Conservation (phyloP, 2,888 invertebrate genomes). For the Rhodophaea formosa region DNA sequence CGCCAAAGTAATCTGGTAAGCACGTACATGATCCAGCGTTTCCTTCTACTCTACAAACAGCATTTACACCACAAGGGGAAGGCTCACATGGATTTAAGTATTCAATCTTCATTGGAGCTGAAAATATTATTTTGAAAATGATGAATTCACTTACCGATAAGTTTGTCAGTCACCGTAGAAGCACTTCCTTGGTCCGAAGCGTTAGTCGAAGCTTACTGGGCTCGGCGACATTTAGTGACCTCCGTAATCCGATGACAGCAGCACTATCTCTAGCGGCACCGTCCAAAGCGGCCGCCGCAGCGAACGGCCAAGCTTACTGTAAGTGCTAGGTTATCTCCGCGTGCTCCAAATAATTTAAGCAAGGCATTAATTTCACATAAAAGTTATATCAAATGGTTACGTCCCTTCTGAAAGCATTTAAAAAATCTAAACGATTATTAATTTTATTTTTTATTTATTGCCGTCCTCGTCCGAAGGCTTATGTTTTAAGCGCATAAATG, state of each 20-base stretch:
- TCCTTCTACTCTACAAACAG: constrained; percentile 87
- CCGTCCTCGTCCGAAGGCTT: constrained; percentile 55
- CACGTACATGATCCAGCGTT: constrained; percentile 88
- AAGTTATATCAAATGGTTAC: constrained; percentile 67
- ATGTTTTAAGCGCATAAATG: constrained; percentile 66
- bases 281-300: constrained; percentile 72
- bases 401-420: constrained; percentile 71
- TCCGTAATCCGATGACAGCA: constrained; percentile 65
- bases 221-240: constrained; percentile 74
- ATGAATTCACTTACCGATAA: constrained; percentile 67
- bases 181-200: constrained; percentile 78
- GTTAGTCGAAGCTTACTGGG: constrained; percentile 79
- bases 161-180: constrained; percentile 67
- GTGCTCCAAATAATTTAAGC: constrained; percentile 76
- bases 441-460: constrained; percentile 39
- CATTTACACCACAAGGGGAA: constrained; percentile 86
- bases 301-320: constrained; percentile 79
- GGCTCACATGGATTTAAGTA: constrained; percentile 82
- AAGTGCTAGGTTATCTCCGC: constrained; percentile 81
- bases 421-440: constrained; percentile 50
- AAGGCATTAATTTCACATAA: constrained; percentile 77
- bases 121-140: constrained; percentile 57
- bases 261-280: constrained; percentile 70
- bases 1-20: constrained; percentile 86
- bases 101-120: constrained; percentile 70